These are phyloP conservation scores for Mormyrops boulengeri DNA, from an alignment of 2,797 vertebrate species.

Conservation along the genomic window DNA sequence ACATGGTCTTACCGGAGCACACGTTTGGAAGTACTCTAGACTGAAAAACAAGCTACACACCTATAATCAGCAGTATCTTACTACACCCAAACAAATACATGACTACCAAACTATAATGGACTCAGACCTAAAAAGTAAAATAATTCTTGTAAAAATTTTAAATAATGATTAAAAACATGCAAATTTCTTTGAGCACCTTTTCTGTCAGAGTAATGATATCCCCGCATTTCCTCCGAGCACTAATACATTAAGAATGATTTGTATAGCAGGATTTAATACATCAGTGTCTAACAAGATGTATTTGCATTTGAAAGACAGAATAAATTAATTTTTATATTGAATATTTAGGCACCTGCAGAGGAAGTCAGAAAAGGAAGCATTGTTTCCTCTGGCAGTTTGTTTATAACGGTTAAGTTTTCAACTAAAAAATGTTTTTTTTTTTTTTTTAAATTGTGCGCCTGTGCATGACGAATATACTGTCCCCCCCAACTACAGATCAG, in stretches of 20 bases:
- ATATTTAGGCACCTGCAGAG: constrained; percentile 61
- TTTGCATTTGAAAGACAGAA: neutral
- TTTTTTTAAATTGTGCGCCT: neutral
- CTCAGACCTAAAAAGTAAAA: neutral
- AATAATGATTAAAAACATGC: neutral
- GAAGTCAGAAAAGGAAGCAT: constrained; percentile 63
- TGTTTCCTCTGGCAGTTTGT: constrained; percentile 55
- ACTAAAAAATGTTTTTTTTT: neutral
- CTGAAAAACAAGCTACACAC: neutral
- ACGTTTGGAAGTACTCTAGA: neutral
- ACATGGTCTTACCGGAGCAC: neutral
- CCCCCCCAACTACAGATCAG: neutral
- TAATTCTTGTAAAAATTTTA: neutral
- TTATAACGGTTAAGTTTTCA: constrained; percentile 38
- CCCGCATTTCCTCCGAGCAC: neutral
- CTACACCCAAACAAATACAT: neutral
- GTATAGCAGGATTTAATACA: neutral
- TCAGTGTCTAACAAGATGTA: neutral
- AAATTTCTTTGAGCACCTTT: neutral
- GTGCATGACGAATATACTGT: neutral
- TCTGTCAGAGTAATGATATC: neutral
- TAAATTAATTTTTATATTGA: constrained; percentile 18
- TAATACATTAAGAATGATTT: neutral
- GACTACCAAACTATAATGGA: neutral
- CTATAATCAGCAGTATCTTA: neutral